These are phyloP conservation scores for Hippasteria phrygiana DNA, from an alignment of 53 echinoderm and acorn worm genomes.

Conservation along the genomic window DNA sequence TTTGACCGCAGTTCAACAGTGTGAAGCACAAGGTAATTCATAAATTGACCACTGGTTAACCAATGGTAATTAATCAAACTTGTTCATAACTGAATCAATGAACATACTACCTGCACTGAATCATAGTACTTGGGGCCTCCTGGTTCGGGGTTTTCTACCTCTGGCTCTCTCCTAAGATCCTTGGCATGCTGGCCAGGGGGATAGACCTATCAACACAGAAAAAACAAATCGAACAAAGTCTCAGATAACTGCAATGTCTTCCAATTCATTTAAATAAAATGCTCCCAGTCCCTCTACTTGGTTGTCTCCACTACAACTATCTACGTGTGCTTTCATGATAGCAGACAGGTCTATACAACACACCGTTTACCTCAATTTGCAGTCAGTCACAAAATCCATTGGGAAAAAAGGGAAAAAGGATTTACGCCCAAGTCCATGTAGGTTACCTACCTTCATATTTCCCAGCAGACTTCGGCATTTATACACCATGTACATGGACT, in stretches of 20 bases:
- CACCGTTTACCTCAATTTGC: too few relatives aligned
- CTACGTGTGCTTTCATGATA: too few relatives aligned
- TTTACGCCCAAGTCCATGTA: too few relatives aligned
- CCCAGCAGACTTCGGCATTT: slow-evolving; percentile 72
- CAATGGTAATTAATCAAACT: too few relatives aligned
- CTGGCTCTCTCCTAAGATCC: slow-evolving; percentile 54
- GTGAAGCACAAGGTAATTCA: too few relatives aligned
- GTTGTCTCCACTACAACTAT: too few relatives aligned
- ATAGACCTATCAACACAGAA: slow-evolving; percentile 57
- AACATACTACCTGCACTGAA: slow-evolving; percentile 66
- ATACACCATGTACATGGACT: slow-evolving; percentile 19
- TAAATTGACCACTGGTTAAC: too few relatives aligned
- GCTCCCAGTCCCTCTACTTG: too few relatives aligned
- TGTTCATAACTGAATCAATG: background rate
- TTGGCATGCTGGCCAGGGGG: slow-evolving; percentile 49
- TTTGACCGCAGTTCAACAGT: too few relatives aligned
- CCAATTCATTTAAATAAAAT: background rate
- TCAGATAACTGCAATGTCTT: background rate
- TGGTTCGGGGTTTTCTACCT: slow-evolving; percentile 46
- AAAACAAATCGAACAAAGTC: background rate
- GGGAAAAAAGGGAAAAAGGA: too few relatives aligned
- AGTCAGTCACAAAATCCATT: too few relatives aligned
- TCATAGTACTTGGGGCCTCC: slow-evolving; percentile 64
- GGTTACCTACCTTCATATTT: slow-evolving; percentile 70
- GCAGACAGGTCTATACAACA: too few relatives aligned